phyloP scores from a whole-genome alignment of 1,140 invertebrate genomes.

The Drosophila sulfurigaster region DNA sequence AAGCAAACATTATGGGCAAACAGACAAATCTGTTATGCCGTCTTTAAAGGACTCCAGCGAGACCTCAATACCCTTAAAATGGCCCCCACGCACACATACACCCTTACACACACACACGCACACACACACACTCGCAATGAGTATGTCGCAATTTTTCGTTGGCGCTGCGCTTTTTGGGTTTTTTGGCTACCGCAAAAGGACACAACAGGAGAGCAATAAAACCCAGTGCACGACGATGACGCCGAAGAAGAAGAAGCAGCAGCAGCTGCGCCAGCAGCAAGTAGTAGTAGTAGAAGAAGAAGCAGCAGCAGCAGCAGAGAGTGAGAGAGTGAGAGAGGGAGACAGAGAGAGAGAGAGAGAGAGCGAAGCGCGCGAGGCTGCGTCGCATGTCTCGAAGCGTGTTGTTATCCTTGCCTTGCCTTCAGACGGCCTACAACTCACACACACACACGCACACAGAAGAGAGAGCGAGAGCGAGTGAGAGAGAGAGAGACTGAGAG shows the following conservation, averaged over 20 bases:
- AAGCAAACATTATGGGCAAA: slow-evolving; percentile 45
- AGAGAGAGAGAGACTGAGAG: slow-evolving; percentile 3
- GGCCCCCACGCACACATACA: slow-evolving; percentile 5
- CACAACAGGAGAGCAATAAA: slow-evolving; percentile 39
- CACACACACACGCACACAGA: slow-evolving; percentile 12
- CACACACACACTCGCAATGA: neutral
- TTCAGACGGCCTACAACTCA: slow-evolving; percentile 42
- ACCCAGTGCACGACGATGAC: neutral
- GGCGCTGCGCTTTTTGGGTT: slow-evolving; percentile 45
- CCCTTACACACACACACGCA: slow-evolving; percentile 6
- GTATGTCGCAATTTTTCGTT: slow-evolving; percentile 28
- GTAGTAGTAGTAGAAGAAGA: neutral
- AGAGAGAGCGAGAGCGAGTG: neutral
- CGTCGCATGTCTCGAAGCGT: slow-evolving; percentile 3
- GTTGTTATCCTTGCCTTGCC: slow-evolving; percentile 38
- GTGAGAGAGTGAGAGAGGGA: neutral
- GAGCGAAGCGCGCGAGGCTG: slow-evolving; percentile 13
- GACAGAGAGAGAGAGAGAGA: neutral
- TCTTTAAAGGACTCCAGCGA: slow-evolving; percentile 51
- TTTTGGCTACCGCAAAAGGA: slow-evolving; percentile 53
- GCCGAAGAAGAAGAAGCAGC: neutral
- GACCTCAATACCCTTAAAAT: slow-evolving; percentile 38
- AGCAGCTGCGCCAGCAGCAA: too few relatives aligned
- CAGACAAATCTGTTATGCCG: slow-evolving; percentile 49
- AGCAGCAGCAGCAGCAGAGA: neutral